A percentile compares a stretch with the other conserved stretches of the same genome.
These are phyloP conservation scores for Tricholauxania praeusta DNA, from an alignment of 2,888 invertebrate species.

Conservation along the genomic window DNA sequence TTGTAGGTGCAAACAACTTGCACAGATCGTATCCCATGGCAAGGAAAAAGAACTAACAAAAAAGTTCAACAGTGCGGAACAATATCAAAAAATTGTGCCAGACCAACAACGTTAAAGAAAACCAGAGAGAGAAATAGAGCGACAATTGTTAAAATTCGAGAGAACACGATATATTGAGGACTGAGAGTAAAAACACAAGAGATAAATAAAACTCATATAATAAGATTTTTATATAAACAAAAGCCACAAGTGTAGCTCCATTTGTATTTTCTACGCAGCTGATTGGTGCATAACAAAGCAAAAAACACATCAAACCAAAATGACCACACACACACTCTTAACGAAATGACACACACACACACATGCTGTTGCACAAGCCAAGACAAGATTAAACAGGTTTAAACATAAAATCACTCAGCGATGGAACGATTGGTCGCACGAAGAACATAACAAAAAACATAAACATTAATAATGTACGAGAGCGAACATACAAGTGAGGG, in stretches of 20 bases:
- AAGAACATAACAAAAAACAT: conserved; percentile 48
- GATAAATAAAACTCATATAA: no score
- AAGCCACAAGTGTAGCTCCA: conserved; percentile 13
- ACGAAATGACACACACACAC: neutral
- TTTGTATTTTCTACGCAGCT: conserved; percentile 47
- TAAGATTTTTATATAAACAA: neutral
- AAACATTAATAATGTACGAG: conserved; percentile 5
- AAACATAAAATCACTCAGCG: neutral
- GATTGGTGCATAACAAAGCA: conserved; percentile 53
- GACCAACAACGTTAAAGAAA: neutral
- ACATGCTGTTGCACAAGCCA: conserved; percentile 24
- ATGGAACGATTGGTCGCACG: conserved; percentile 31
- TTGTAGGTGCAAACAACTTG: conserved; percentile 5
- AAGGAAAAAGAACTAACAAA: neutral
- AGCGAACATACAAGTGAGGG: conserved; percentile 34
- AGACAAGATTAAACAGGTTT: conserved; percentile 26
- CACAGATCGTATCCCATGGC: conserved; percentile 1
- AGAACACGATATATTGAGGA: no score
- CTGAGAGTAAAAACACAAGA: no score
- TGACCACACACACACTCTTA: conserved; percentile 3
- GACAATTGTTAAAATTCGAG: neutral
- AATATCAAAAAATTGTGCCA: conserved; percentile 6
- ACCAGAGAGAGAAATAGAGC: neutral
- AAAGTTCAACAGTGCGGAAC: conserved; percentile 20
- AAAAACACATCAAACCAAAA: neutral